phyloP scores from a whole-genome alignment of 2,797 vertebrate genomes.

The Oreochromis grahami region DNA sequence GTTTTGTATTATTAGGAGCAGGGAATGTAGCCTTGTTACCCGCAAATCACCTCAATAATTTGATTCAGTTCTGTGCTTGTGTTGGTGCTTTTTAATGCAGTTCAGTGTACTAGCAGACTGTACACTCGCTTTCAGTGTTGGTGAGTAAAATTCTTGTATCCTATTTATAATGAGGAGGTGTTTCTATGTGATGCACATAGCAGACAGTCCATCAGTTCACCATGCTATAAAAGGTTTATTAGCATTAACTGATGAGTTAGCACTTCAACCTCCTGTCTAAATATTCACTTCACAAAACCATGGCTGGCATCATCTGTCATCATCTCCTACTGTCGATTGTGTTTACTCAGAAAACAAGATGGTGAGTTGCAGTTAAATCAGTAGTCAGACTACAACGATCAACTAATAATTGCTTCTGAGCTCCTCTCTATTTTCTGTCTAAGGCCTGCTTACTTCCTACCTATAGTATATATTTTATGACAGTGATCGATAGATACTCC shows the following conservation, averaged over 20 bases:
- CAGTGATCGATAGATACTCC: neutral
- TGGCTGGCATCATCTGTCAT: neutral
- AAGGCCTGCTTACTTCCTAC: neutral
- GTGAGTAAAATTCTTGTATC: neutral
- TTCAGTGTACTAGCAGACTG: neutral
- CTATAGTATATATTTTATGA: neutral
- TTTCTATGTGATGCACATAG: neutral
- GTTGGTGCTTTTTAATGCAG: neutral
- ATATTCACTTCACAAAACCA: neutral
- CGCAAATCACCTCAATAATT: neutral
- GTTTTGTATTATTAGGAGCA: neutral
- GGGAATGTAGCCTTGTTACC: neutral
- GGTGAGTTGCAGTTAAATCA: neutral
- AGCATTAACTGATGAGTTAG: neutral
- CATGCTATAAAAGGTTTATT: neutral
- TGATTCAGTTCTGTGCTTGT: neutral
- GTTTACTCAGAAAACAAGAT: neutral
- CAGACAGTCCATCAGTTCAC: neutral
- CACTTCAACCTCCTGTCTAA: neutral
- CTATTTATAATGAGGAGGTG: neutral
- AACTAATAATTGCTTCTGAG: neutral
- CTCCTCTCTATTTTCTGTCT: neutral
- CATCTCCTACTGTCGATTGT: neutral
- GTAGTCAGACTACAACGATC: rapidly evolving
- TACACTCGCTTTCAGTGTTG: neutral